Base-by-base conservation (phyloP, 2,113 vertebrate species). In the Otolemur garnettii region DNA sequence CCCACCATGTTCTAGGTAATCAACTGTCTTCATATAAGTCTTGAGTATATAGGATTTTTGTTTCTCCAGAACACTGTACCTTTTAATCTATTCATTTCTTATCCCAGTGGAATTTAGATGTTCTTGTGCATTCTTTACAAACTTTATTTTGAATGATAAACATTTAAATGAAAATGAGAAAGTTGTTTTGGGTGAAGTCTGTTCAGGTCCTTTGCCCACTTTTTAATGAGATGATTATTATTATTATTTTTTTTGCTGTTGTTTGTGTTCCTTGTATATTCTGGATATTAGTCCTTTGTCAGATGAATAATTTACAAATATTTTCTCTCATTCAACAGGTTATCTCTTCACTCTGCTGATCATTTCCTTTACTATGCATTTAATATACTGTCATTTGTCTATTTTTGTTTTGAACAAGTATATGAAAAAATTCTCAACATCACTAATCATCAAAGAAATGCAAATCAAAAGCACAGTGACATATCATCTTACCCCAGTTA, bases 91-190 rank as follows among this genome's bases (percentile, higher is more conserved):
- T 83, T 91, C 74, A 66, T 84, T n/a, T 82, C 85, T 95, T 87
- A 97, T 91, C 4, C 11, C 60, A 78, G 87, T 71, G 80, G 57
- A 95, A n/a, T 97, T 92, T 84, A 97, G 90, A 93, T 96, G 87
- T 81, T 98, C 91, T 94, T 68, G 71, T 91, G 89, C 92, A 93
- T 93, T 97, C 92, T 96, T 98, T 60, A 98, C 53, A 87, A 97
- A 96, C 85, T 10, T 35, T 59, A 96, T 83, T 96, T 95, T 91
- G 93, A 75, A 97, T 97, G 89, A 94, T 72, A 96, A 97, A 96
- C 22, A 90, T 94, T 97, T 96, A 88, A 97, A 94, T 83, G 77
- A 95, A 88, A 98, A 93, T 50, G 96, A 96, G 22, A 93, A 97
- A 50, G 26, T 50, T 77, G 26, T 50, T 77, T 30, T 77, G 74